Evolutionary conservation across 2,888 invertebrate species (phyloP).

Genomic region (Synergus itoensis): DNA sequence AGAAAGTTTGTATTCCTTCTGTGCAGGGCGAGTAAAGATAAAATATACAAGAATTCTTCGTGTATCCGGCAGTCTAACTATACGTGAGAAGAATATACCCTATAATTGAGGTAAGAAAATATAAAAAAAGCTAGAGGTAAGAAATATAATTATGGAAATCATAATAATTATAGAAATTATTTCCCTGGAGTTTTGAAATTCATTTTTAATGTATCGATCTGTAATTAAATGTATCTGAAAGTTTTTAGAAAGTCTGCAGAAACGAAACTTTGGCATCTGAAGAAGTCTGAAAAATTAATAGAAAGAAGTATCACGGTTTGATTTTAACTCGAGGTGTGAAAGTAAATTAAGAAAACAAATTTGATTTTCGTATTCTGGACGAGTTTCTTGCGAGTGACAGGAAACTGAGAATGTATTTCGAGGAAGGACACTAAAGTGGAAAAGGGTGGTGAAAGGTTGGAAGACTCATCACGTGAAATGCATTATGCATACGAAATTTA

Average conservation of each 20-base stretch:
- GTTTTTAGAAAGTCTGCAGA: not conserved
- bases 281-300: not conserved
- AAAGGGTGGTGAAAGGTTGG: conserved; percentile 55
- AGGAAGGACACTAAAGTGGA: conserved; percentile 47
- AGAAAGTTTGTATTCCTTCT: not conserved
- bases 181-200: not conserved
- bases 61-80: conserved; percentile 60
- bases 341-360: not conserved
- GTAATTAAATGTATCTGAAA: not conserved
- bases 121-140: not conserved
- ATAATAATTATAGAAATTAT: not conserved
- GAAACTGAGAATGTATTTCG: conserved; percentile 48
- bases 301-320: not conserved
- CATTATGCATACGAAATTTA: conserved; percentile 70
- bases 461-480: conserved; percentile 67
- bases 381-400: conserved; percentile 32
- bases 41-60: conserved; percentile 45
- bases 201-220: no score
- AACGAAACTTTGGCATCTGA: not conserved
- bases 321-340: not conserved
- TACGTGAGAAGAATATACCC: conserved; percentile 61
- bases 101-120: not conserved
- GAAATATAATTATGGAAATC: not conserved
- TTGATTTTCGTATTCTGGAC: conserved; percentile 30
- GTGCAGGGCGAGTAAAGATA: conserved; percentile 12